A percentile compares a stretch with the other conserved stretches of the same genome.
Conservation (phyloP, 2,797 vertebrate species). For the Microchirus variegatus region DNA sequence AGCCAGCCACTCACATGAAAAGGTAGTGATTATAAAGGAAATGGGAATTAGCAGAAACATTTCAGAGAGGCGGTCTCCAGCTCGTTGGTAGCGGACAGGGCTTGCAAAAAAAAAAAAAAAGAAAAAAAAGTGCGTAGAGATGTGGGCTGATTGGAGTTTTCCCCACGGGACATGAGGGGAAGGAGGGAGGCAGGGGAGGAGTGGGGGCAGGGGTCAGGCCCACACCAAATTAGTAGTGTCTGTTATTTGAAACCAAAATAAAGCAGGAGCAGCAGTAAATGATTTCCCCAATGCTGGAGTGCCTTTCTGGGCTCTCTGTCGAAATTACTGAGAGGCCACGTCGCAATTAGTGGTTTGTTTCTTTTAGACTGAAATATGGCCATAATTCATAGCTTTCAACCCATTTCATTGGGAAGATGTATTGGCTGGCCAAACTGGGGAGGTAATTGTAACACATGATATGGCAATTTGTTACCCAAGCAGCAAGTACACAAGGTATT, state of each 20-base stretch:
- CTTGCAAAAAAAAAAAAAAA: slow-evolving; percentile 23
- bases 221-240: slow-evolving; percentile 92
- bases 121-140: slow-evolving; percentile 51
- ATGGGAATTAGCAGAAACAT: slow-evolving; percentile 95
- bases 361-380: slow-evolving; percentile 88
- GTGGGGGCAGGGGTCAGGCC: slow-evolving; percentile 84
- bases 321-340: slow-evolving; percentile 83
- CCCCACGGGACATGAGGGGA: slow-evolving; percentile 74
- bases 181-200: slow-evolving; percentile 29
- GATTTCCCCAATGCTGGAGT: slow-evolving; percentile 82
- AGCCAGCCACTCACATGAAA: slow-evolving; percentile 88
- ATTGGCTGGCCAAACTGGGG: slow-evolving; percentile 74
- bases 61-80: slow-evolving; percentile 83
- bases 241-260: slow-evolving; percentile 94
- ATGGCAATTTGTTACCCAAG: slow-evolving; percentile 84
- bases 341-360: slow-evolving; percentile 88
- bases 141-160: slow-evolving; percentile 90
- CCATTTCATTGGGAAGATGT: slow-evolving; percentile 81
- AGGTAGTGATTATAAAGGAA: slow-evolving; percentile 94
- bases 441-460: slow-evolving; percentile 86
- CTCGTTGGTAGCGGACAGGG: slow-evolving; percentile 74
- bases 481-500: slow-evolving; percentile 82
- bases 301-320: slow-evolving; percentile 80
- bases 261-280: slow-evolving; percentile 88
- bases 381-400: slow-evolving; percentile 89